Evolutionary conservation across 2,113 vertebrate genomes (phyloP).

Genomic region (Chloebia gouldiae): DNA sequence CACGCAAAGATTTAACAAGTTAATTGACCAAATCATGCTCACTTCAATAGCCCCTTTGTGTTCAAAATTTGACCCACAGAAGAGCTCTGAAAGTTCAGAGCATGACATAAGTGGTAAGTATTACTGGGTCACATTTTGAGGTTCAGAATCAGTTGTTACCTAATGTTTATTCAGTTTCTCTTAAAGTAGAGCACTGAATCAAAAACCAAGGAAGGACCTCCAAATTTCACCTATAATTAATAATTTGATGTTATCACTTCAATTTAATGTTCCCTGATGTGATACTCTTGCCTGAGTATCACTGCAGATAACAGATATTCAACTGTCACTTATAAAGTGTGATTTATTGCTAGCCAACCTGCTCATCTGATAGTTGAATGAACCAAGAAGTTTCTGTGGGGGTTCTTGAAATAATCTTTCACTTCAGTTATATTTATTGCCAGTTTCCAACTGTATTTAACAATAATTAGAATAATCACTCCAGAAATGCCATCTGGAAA

Average conservation of each 20-base stretch:
- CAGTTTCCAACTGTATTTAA: not conserved
- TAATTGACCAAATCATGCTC: slow-evolving; percentile 46
- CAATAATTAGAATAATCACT: not conserved
- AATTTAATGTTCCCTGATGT: not conserved
- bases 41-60: slow-evolving; percentile 32
- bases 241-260: not conserved
- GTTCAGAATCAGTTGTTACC: slow-evolving; percentile 19
- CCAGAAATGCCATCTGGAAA: not conserved
- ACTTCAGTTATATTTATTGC: not conserved
- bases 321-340: not conserved
- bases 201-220: not conserved
- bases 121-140: slow-evolving; percentile 4
- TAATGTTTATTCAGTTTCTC: not conserved
- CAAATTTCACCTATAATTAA: not conserved
- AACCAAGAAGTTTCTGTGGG: not conserved
- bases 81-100: slow-evolving; percentile 3
- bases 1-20: slow-evolving; percentile 14
- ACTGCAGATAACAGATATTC: not conserved
- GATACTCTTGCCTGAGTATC: not conserved
- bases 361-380: not conserved
- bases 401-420: not conserved
- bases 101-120: not conserved
- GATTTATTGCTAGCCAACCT: not conserved
- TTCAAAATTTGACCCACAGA: slow-evolving; percentile 6
- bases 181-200: not conserved